phyloP scores from a whole-genome alignment of 1,140 invertebrate species.

The Acyrthosiphon pisum region DNA sequence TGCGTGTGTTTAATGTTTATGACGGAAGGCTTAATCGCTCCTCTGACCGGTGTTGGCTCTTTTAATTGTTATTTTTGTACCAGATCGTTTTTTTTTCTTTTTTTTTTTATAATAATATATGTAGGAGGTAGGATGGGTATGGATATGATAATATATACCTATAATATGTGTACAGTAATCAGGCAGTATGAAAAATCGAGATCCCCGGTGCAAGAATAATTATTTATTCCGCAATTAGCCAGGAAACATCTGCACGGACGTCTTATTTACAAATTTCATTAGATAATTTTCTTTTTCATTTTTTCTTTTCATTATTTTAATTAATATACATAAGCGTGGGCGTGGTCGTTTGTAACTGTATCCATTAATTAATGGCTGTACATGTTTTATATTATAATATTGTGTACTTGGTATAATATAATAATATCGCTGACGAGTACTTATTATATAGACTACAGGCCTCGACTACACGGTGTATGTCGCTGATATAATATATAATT shows the following conservation, averaged over 20 bases:
- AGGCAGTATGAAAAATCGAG: conserved; percentile 18
- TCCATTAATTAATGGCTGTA: conserved; percentile 4
- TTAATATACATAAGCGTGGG: conserved; percentile 13
- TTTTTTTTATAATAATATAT: neutral
- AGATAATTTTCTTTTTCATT: conserved; percentile 4
- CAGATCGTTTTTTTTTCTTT: neutral
- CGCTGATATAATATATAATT: neutral
- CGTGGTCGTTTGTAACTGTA: conserved; percentile 21
- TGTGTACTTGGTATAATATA: neutral
- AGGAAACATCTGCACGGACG: neutral
- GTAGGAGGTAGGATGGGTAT: neutral
- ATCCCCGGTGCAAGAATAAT: conserved; percentile 21
- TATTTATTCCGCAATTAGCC: conserved; percentile 45
- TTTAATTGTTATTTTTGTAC: conserved; percentile 47
- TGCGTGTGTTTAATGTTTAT: neutral
- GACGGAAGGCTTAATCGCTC: neutral
- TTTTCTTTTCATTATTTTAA: conserved; percentile 4
- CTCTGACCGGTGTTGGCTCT: neutral
- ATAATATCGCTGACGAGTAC: conserved; percentile 2
- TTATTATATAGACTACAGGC: neutral
- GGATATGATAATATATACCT: neutral
- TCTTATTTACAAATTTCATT: conserved; percentile 49
- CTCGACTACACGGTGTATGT: neutral
- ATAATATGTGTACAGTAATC: neutral
- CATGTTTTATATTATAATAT: neutral